Evolutionary conservation across 2,113 vertebrate species (phyloP).

Genomic region (Numenius arquata): DNA sequence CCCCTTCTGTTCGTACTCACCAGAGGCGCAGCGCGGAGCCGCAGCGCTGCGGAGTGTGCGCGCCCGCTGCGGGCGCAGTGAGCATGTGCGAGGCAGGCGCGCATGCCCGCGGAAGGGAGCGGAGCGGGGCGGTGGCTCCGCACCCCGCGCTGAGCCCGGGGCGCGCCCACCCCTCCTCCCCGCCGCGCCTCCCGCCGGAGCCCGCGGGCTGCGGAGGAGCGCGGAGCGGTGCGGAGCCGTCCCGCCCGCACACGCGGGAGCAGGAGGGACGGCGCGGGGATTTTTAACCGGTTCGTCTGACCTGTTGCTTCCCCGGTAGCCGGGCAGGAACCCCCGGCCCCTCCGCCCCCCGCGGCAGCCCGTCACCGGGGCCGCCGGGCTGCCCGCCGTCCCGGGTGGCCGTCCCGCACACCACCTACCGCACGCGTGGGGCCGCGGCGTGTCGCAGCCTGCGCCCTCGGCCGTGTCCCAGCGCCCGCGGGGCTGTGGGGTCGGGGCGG

Average conservation of each 20-base stretch:
- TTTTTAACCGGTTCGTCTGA: not conserved
- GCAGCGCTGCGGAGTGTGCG: constrained; percentile 3
- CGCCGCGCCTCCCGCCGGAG: not conserved
- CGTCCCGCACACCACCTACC: not conserved
- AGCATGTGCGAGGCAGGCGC: constrained; percentile 38
- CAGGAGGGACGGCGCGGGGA: not conserved
- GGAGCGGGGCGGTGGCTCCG: constrained; percentile 13
- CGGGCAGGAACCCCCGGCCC: not conserved
- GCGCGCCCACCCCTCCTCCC: not conserved
- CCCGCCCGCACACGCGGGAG: not conserved
- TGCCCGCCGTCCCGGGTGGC: not conserved
- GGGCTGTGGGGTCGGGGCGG: not conserved
- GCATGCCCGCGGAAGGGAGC: constrained; percentile 33
- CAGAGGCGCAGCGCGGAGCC: not conserved
- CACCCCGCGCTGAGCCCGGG: not conserved
- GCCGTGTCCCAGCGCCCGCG: not conserved
- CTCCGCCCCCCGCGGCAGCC: not conserved
- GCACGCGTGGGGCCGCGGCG: not conserved
- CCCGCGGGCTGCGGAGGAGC: not conserved
- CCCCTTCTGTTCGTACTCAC: constrained; percentile 36
- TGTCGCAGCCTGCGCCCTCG: not conserved
- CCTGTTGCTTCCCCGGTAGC: not conserved
- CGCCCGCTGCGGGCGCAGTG: constrained; percentile 29
- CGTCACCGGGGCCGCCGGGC: not conserved
- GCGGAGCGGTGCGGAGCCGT: not conserved